A percentile compares a stretch with the other conserved stretches of the same genome.
These are phyloP conservation scores for Heptranchias perlo DNA, from an alignment of 2,113 vertebrate species.

Conservation along the genomic window DNA sequence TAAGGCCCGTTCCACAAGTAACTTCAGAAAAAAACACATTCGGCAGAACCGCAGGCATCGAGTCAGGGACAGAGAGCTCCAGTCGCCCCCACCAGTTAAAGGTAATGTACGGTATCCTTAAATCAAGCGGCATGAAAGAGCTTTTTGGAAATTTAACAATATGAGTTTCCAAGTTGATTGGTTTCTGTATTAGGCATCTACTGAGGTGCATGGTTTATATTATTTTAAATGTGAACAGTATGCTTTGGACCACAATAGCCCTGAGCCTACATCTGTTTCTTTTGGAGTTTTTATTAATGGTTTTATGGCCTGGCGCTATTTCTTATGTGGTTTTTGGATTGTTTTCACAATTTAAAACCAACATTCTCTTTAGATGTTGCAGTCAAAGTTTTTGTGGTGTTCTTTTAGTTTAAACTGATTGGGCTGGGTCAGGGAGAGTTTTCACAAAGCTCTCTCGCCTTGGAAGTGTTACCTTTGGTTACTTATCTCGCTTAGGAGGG, in stretches of 20 bases:
- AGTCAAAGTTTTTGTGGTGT: too few relatives aligned
- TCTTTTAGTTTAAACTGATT: too few relatives aligned
- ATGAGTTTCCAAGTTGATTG: not conserved
- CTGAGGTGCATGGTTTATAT: not conserved
- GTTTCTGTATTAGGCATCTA: not conserved
- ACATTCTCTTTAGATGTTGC: not conserved
- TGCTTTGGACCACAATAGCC: not conserved
- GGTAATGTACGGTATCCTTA: not conserved
- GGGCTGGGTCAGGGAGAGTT: too few relatives aligned
- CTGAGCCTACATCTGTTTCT: not conserved
- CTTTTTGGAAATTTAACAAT: not conserved
- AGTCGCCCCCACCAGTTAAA: too few relatives aligned
- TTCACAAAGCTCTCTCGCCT: too few relatives aligned
- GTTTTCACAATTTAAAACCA: not conserved
- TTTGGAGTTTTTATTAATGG: not conserved
- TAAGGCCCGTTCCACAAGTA: too few relatives aligned
- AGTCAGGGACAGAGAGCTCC: too few relatives aligned
- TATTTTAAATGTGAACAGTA: not conserved
- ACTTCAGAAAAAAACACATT: too few relatives aligned
- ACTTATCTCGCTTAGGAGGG: too few relatives aligned
- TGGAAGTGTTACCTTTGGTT: too few relatives aligned
- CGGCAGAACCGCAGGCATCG: too few relatives aligned
- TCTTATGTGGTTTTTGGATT: not conserved
- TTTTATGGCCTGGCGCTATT: not conserved
- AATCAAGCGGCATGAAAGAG: not conserved